phyloP scores from a whole-genome alignment of 2,888 invertebrate genomes.

The Anorthoa munda region DNA sequence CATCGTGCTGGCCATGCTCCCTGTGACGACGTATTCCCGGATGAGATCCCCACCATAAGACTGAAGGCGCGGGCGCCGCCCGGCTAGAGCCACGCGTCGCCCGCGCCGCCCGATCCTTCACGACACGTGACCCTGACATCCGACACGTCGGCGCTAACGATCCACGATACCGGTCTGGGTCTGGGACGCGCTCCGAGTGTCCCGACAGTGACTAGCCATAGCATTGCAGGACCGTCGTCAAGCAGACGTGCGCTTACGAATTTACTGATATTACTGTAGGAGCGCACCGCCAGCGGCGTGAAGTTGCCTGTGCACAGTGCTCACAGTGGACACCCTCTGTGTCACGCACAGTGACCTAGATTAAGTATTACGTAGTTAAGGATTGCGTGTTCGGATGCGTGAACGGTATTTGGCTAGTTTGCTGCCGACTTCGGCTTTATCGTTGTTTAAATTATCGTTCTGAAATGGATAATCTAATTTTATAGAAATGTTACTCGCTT shows the following conservation, averaged over 20 bases:
- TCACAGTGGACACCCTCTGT: slow-evolving; percentile 14
- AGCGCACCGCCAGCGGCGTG: slow-evolving; percentile 1
- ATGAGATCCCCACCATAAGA: slow-evolving; percentile 56
- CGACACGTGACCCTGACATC: slow-evolving; percentile 4
- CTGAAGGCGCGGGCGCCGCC: slow-evolving; percentile 41
- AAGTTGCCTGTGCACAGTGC: background rate
- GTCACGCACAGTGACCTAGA: slow-evolving; percentile 10
- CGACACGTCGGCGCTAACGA: slow-evolving; percentile 9
- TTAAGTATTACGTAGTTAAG: slow-evolving; percentile 26
- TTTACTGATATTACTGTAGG: slow-evolving; percentile 66
- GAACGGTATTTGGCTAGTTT: slow-evolving; percentile 13
- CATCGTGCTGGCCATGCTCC: slow-evolving; percentile 21
- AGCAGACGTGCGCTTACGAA: slow-evolving; percentile 58
- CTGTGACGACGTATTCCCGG: slow-evolving; percentile 4
- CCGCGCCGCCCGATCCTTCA: slow-evolving; percentile 4
- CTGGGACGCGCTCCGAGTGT: slow-evolving; percentile 10
- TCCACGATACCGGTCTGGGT: no score
- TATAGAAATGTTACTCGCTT: slow-evolving; percentile 19
- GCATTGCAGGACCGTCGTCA: slow-evolving; percentile 14
- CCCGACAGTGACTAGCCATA: background rate
- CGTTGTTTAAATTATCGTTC: slow-evolving; percentile 9
- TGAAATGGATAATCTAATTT: slow-evolving; percentile 13
- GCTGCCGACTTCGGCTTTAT: slow-evolving; percentile 27
- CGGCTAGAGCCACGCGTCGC: background rate
- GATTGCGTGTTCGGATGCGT: slow-evolving; percentile 20